Conservation (phyloP, 2,113 vertebrate species). For the Antennarius striatus region DNA sequence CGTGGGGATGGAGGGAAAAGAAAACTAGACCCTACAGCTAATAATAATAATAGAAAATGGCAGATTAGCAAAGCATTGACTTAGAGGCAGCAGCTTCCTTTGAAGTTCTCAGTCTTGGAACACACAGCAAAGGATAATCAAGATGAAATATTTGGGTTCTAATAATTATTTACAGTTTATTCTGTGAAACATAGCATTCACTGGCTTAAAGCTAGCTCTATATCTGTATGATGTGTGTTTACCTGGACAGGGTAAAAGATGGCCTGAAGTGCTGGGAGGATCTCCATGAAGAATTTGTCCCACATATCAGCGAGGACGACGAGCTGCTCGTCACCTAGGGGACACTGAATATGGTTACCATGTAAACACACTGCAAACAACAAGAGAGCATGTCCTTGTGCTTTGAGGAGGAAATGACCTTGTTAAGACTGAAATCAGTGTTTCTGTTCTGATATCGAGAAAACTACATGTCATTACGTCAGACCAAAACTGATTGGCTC, state of each 20-base stretch:
- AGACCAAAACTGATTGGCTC: background rate
- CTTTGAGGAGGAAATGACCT: background rate
- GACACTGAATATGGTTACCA: slow-evolving; percentile 16
- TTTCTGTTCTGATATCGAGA: no score
- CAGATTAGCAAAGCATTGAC: no score
- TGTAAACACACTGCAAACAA: slow-evolving; percentile 5
- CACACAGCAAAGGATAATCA: no score
- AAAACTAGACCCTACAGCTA: no score
- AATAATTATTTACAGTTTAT: no score
- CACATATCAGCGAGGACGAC: slow-evolving; percentile 86
- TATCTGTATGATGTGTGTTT: slow-evolving; percentile 19
- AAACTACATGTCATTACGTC: background rate
- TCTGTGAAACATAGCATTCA: no score
- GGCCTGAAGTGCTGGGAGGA: slow-evolving; percentile 92
- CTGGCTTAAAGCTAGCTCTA: background rate
- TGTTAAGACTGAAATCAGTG: background rate
- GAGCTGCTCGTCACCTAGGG: slow-evolving; percentile 85
- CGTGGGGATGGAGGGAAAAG: no score
- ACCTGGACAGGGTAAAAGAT: slow-evolving; percentile 98
- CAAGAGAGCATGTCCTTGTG: background rate
- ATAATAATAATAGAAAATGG: no score
- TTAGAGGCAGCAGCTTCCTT: no score
- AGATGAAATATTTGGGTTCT: no score
- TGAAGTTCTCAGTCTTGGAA: no score
- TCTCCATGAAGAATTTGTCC: slow-evolving; percentile 93